These are phyloP conservation scores for Eilema griseolum DNA, from an alignment of 2,888 invertebrate genomes.

Conservation along the genomic window DNA sequence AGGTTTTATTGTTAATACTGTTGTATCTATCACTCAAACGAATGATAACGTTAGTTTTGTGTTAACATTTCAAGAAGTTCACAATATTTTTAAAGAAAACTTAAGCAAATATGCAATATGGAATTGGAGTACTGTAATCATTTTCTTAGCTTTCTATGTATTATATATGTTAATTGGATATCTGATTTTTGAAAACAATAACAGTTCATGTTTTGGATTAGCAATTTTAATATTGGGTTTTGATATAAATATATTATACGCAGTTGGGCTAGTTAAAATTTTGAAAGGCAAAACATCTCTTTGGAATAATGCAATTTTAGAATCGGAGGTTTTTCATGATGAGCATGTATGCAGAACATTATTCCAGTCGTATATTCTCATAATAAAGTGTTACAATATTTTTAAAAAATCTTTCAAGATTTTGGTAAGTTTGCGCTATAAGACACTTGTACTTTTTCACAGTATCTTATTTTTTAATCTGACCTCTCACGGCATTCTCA, in stretches of 20 bases:
- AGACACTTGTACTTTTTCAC: too few relatives aligned
- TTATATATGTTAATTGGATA: neutral
- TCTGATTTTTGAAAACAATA: neutral
- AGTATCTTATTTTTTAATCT: too few relatives aligned
- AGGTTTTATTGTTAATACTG: constrained; percentile 9
- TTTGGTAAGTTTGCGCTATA: too few relatives aligned
- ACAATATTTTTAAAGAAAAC: constrained; percentile 7
- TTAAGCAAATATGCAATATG: neutral
- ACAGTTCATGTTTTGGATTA: neutral
- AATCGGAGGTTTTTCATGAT: too few relatives aligned
- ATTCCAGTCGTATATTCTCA: too few relatives aligned
- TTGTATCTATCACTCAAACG: neutral
- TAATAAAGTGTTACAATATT: too few relatives aligned
- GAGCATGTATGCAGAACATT: too few relatives aligned
- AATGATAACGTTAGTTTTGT: constrained; percentile 15
- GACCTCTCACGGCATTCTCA: too few relatives aligned
- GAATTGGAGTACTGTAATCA: constrained; percentile 6
- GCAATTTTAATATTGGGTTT: neutral
- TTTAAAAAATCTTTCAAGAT: too few relatives aligned
- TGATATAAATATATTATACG: constrained; percentile 22
- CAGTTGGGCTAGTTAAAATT: constrained; percentile 11
- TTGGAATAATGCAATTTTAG: constrained; percentile 11
- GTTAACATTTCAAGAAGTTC: constrained; percentile 15
- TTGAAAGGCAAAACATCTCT: constrained; percentile 24
- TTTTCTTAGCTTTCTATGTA: neutral